Evolutionary conservation across 2,888 invertebrate genomes (phyloP).

Genomic region (Drosophila rellima): DNA sequence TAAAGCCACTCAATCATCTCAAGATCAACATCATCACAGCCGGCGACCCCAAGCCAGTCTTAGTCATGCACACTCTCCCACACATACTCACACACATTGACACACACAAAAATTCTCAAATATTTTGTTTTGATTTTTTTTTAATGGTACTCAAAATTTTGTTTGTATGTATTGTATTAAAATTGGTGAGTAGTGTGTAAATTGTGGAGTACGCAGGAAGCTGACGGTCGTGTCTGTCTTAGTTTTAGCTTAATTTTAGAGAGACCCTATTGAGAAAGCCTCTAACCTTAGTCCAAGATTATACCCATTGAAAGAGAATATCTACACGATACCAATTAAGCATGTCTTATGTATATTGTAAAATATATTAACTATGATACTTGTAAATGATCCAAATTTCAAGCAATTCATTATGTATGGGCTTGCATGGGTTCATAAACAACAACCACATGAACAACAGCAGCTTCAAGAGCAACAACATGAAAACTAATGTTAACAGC

Average conservation of each 20-base stretch:
- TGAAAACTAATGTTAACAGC: slow-evolving; percentile 54
- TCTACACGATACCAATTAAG: slow-evolving; percentile 17
- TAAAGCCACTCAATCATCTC: slow-evolving; percentile 40
- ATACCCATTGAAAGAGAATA: not conserved
- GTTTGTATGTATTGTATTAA: slow-evolving; percentile 17
- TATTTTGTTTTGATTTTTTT: slow-evolving; percentile 1
- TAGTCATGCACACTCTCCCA: slow-evolving; percentile 40
- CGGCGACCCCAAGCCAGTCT: slow-evolving; percentile 33
- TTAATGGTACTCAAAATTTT: slow-evolving; percentile 19
- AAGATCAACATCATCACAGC: slow-evolving; percentile 48
- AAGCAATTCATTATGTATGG: slow-evolving; percentile 6
- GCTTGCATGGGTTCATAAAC: slow-evolving; percentile 17
- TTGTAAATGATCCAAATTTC: slow-evolving; percentile 34
- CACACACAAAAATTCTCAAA: slow-evolving; percentile 10
- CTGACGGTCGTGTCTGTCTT: slow-evolving; percentile 4
- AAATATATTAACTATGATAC: slow-evolving; percentile 46
- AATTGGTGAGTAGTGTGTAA: slow-evolving; percentile 26
- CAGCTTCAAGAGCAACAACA: slow-evolving; percentile 6
- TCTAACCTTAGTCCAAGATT: not conserved
- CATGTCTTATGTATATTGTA: slow-evolving; percentile 57
- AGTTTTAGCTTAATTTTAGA: slow-evolving; percentile 17
- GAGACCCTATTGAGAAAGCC: slow-evolving; percentile 13
- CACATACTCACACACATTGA: slow-evolving; percentile 17
- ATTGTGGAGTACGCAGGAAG: slow-evolving; percentile 7
- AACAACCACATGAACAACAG: not conserved